Evolutionary conservation across 2,797 vertebrate genomes (phyloP).

Genomic region (Pelobates cultripes): DNA sequence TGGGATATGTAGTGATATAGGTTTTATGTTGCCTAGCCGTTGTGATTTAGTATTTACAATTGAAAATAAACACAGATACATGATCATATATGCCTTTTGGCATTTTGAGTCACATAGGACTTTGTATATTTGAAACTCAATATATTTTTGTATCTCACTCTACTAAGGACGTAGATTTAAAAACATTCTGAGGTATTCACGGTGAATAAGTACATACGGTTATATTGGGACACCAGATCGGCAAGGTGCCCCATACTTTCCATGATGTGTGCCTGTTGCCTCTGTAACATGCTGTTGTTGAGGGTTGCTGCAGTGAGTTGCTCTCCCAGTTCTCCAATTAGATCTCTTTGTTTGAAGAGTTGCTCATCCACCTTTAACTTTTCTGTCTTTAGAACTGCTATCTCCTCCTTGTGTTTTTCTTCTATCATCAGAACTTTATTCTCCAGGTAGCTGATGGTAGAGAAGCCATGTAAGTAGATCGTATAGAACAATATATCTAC

Average conservation of each 20-base stretch:
- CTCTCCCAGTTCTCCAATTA: constrained; percentile 75
- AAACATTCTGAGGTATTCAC: too few species aligned
- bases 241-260: constrained; percentile 76
- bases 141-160: too few species aligned
- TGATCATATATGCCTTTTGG: too few species aligned
- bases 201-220: constrained; percentile 67
- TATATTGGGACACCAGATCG: constrained; percentile 74
- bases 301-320: constrained; percentile 72
- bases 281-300: constrained; percentile 77
- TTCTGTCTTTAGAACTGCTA: constrained; percentile 72
- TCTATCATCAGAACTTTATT: constrained; percentile 77
- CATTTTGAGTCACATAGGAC: too few species aligned
- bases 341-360: constrained; percentile 71
- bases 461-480: background rate
- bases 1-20: too few species aligned
- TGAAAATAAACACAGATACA: too few species aligned
- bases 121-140: too few species aligned
- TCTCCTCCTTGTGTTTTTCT: constrained; percentile 71
- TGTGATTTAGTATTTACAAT: too few species aligned
- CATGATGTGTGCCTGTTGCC: constrained; percentile 74
- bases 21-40: too few species aligned
- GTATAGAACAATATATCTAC: too few species aligned
- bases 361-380: constrained; percentile 77
- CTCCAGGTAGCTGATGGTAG: constrained; percentile 75
- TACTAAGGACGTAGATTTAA: too few species aligned